These are phyloP conservation scores for Cephus runcator DNA, from an alignment of 2,888 invertebrate genomes.

Conservation along the genomic window DNA sequence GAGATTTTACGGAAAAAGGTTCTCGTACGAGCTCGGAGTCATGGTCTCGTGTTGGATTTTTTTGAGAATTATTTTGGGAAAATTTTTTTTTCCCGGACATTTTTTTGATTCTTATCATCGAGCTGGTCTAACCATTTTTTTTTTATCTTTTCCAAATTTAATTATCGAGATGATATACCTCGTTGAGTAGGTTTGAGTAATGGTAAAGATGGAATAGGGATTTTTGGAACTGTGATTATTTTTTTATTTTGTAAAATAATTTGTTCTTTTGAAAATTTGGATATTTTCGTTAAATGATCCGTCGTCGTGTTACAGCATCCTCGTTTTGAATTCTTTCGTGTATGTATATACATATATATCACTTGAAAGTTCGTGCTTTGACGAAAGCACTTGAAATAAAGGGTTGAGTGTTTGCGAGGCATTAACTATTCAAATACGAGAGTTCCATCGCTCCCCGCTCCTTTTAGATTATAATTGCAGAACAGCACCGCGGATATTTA, in stretches of 20 bases:
- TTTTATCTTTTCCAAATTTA: too few species aligned
- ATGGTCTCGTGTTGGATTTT: not conserved
- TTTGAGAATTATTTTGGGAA: not conserved
- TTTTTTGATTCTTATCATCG: too few species aligned
- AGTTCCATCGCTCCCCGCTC: not conserved
- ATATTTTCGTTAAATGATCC: not conserved
- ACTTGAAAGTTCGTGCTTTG: conserved; percentile 3
- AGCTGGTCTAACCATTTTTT: too few species aligned
- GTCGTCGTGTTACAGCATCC: not conserved
- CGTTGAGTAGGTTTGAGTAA: too few species aligned
- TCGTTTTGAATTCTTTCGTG: not conserved
- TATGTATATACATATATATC: not conserved
- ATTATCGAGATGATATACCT: too few species aligned
- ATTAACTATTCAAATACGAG: conserved; percentile 21
- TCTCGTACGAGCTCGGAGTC: not conserved
- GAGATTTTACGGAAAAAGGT: not conserved
- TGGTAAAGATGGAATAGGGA: not conserved
- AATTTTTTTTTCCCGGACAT: too few species aligned
- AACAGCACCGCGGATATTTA: conserved; percentile 21
- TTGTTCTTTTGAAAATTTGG: not conserved
- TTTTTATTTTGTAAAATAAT: not conserved
- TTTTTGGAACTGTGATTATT: not conserved
- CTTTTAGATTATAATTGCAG: conserved; percentile 20
- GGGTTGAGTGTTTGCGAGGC: conserved; percentile 19
- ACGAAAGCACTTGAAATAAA: conserved; percentile 19